phyloP scores from a whole-genome alignment of 2,888 invertebrate species.

The Cheilosia urbana region DNA sequence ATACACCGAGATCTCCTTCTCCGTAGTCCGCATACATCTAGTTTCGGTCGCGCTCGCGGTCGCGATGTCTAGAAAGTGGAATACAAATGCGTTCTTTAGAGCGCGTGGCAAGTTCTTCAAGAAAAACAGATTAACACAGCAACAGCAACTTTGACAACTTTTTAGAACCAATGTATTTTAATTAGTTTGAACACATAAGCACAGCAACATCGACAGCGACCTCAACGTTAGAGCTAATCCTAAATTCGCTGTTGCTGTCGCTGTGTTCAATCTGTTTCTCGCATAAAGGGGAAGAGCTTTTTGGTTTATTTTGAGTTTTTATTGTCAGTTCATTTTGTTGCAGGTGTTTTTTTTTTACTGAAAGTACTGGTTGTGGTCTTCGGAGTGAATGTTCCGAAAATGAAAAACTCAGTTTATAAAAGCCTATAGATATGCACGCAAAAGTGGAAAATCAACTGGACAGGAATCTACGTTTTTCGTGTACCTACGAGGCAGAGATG shows the following conservation, averaged over 20 bases:
- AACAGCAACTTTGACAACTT: too few relatives aligned
- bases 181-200: too few relatives aligned
- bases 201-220: too few relatives aligned
- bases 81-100: constrained; percentile 11
- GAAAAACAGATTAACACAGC: too few relatives aligned
- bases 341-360: background rate
- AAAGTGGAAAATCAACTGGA: background rate
- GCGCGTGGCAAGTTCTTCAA: constrained; percentile 25
- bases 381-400: constrained; percentile 25
- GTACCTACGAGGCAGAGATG: too few relatives aligned
- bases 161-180: too few relatives aligned
- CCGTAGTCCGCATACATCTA: background rate
- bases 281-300: constrained; percentile 23
- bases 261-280: too few relatives aligned
- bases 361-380: constrained; percentile 31
- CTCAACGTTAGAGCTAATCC: too few relatives aligned
- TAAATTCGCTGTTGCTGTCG: too few relatives aligned
- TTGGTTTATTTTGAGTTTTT: background rate
- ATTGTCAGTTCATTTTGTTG: background rate
- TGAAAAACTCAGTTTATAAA: constrained; percentile 10
- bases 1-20: background rate
- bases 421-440: constrained; percentile 42
- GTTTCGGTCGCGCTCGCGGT: too few relatives aligned
- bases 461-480: too few relatives aligned
- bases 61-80: background rate